Conservation (phyloP, 2,113 vertebrate species). For the Apaloderma vittatum region DNA sequence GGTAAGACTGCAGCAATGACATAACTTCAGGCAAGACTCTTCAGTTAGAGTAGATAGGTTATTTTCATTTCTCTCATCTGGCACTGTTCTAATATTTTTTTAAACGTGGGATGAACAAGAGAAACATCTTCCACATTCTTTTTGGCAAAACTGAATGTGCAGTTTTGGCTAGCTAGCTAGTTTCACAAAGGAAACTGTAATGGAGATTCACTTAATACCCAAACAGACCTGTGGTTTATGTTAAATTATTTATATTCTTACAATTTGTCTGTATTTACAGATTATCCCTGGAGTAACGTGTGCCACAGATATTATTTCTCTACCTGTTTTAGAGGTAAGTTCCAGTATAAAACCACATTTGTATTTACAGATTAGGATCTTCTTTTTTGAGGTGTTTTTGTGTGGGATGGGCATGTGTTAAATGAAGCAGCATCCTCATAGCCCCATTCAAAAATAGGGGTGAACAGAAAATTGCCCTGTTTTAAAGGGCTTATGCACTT, state of each 20-base stretch:
- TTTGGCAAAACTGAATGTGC: not conserved
- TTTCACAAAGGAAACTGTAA: not conserved
- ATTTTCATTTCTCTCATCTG: not conserved
- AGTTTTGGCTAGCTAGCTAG: not conserved
- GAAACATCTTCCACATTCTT: not conserved
- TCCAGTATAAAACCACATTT: not conserved
- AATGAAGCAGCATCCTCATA: not conserved
- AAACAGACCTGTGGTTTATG: not conserved
- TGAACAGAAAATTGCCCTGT: not conserved
- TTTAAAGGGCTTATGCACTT: not conserved
- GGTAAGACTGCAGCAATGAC: not conserved
- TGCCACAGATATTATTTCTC: conserved; percentile 82
- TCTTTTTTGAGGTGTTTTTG: not conserved
- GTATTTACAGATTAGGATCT: not conserved
- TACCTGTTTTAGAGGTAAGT: conserved; percentile 85
- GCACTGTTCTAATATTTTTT: not conserved
- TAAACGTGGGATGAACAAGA: not conserved
- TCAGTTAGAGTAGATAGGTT: not conserved
- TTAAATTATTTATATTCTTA: not conserved
- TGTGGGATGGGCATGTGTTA: not conserved
- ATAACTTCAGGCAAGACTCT: not conserved
- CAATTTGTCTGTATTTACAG: conserved; percentile 35
- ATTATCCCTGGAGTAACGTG: conserved; percentile 87
- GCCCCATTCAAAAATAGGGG: not conserved
- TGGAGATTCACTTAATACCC: not conserved